Conservation (phyloP, 2,888 invertebrate species). For the Hymenopus coronatus region DNA sequence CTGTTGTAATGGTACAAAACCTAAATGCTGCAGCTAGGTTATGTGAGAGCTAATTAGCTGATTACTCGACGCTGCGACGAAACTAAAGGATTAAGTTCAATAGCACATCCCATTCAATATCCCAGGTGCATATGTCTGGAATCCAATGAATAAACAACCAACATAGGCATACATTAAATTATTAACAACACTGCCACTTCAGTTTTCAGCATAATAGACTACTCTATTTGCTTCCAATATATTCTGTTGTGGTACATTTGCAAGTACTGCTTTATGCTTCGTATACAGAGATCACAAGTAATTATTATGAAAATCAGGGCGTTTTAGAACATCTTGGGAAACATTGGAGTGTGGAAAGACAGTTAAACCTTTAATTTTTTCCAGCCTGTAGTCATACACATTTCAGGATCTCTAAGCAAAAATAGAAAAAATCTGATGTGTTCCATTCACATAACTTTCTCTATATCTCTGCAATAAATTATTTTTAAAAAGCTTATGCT, state of each 20-base stretch:
- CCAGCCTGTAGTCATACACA: too few species aligned
- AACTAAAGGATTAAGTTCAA: neutral
- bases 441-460: too few species aligned
- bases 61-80: neutral
- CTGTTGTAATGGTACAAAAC: neutral
- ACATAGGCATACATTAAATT: neutral
- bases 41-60: neutral
- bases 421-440: too few species aligned
- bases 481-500: too few species aligned
- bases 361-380: too few species aligned
- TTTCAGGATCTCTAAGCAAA: too few species aligned
- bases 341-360: too few species aligned
- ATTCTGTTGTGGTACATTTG: neutral
- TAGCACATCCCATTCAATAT: neutral
- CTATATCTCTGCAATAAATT: too few species aligned
- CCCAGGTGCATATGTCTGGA: neutral
- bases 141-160: neutral
- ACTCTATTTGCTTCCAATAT: neutral
- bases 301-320: too few species aligned
- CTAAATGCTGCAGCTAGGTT: neutral
- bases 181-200: neutral
- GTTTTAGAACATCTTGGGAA: too few species aligned
- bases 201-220: neutral
- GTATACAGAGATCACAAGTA: too few species aligned
- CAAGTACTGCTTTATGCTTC: too few species aligned